Conservation (phyloP, 2,797 vertebrate genomes). For the Xiphophorus birchmanni region DNA sequence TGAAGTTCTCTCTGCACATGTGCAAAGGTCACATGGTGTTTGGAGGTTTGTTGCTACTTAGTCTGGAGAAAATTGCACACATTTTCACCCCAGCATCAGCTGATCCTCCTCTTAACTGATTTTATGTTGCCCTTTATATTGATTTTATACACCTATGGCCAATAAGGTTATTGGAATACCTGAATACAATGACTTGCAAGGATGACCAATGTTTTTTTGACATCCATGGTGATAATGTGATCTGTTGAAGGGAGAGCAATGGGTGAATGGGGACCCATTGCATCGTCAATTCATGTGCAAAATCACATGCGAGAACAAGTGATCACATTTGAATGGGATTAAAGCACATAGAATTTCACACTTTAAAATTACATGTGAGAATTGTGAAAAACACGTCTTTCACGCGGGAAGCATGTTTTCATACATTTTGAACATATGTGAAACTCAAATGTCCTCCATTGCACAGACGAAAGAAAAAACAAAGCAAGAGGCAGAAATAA, state of each 20-base stretch:
- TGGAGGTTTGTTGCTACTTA: not conserved
- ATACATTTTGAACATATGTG: not conserved
- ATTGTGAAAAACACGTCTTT: not conserved
- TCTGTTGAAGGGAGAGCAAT: not conserved
- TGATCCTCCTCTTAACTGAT: not conserved
- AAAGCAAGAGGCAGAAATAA: not conserved
- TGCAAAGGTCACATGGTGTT: not conserved
- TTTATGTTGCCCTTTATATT: not conserved
- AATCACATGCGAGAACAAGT: not conserved
- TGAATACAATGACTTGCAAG: not conserved
- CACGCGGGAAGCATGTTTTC: not conserved
- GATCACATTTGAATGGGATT: not conserved
- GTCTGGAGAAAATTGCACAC: not conserved
- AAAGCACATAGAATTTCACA: not conserved
- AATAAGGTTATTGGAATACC: not conserved
- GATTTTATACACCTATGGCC: not conserved
- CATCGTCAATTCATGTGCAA: not conserved
- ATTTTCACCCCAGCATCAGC: not conserved
- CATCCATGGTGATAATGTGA: not conserved
- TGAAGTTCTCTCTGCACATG: not conserved
- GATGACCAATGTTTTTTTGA: not conserved
- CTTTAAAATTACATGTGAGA: not conserved
- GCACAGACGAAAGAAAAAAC: not conserved
- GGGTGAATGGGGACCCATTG: not conserved
- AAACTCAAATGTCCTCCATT: not conserved